Base-by-base conservation (phyloP, 2,797 vertebrate genomes). In the Hydrophis major region DNA sequence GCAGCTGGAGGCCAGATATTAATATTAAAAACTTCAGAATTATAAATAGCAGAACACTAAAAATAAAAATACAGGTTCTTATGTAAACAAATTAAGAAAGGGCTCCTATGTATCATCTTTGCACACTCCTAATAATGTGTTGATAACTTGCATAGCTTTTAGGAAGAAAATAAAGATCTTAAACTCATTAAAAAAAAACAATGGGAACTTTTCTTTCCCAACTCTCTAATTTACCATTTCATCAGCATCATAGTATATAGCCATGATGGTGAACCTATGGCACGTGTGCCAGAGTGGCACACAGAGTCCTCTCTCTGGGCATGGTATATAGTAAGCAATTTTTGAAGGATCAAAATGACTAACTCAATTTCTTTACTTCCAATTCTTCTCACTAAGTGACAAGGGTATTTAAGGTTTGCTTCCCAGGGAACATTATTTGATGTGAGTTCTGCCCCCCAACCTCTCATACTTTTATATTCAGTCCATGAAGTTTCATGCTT, bases 331-430 rank as follows among this genome's bases (percentile, higher is more conserved):
- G 66, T 32, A 32, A 32, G 4, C 55, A 88, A 47, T 60, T 89
- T 89, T 89, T 37, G 13, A 47, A 89, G 25, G 37, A 89, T 63
- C 42, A 1, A 42, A 89, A 42, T 28, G 2, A 95, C 94, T 0
- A 25, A 0, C 28, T 63, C 37, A 0, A 0, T 0, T 10, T 53
- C 66, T 0, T 0, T 92, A 27, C 0, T 6, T 25, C 22, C 87
- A 50, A 16, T 42, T 56, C 22, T 60, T 7, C 55, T 91, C 13
- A 4, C 0, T 27, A 93, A 0, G 0, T 0, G 59, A 47, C 42
- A 57, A 74, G 53, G 92, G 53, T 0, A 47, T 28, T 89, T 42
- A 28, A 89, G 47, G 4, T 89, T 47, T 61, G 59, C 14, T 28
- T 7, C 32, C 22, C 47, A 89, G 37, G 11, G 59, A 63, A 47